A percentile compares a stretch with the other conserved stretches of the same genome.
Evolutionary conservation across 2,797 vertebrate genomes (phyloP).

Genomic region (Gymnocypris eckloni): DNA sequence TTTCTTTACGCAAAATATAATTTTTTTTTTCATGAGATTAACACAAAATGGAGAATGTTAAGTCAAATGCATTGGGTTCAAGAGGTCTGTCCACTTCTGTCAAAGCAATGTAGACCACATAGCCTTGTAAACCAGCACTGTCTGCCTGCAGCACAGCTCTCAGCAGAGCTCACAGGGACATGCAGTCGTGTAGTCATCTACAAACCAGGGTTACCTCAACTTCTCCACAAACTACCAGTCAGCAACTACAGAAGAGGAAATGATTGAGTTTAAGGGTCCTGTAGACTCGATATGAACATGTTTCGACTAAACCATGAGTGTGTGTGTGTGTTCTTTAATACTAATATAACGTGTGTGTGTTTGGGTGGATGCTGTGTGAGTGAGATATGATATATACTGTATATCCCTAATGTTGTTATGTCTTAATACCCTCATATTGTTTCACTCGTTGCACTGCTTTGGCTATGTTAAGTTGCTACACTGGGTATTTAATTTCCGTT

Average conservation of each 20-base stretch:
- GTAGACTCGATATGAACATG: neutral
- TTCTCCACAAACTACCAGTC: slow-evolving; percentile 36
- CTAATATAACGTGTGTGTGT: slow-evolving; percentile 48
- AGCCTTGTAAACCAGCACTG: slow-evolving; percentile 66
- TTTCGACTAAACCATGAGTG: slow-evolving; percentile 25
- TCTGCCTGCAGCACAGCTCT: slow-evolving; percentile 57
- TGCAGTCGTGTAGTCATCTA: slow-evolving; percentile 43
- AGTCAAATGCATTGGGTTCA: neutral
- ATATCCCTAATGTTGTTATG: slow-evolving; percentile 56
- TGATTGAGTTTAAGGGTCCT: slow-evolving; percentile 13
- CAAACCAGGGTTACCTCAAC: slow-evolving; percentile 55
- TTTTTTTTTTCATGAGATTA: neutral
- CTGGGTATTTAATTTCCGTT: slow-evolving; percentile 73
- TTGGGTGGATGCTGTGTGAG: slow-evolving; percentile 42
- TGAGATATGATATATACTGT: slow-evolving; percentile 50
- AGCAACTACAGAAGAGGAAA: slow-evolving; percentile 20
- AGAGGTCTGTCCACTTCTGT: slow-evolving; percentile 27
- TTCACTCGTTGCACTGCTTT: slow-evolving; percentile 65
- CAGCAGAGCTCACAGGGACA: slow-evolving; percentile 38
- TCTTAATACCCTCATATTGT: slow-evolving; percentile 66
- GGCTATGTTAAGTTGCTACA: slow-evolving; percentile 70
- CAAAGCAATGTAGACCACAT: slow-evolving; percentile 63
- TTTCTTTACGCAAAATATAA: neutral
- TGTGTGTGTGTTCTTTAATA: slow-evolving; percentile 18
- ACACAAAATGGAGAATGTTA: neutral